phyloP scores from a whole-genome alignment of 2,888 invertebrate genomes.

The Shargacucullia verbasci region DNA sequence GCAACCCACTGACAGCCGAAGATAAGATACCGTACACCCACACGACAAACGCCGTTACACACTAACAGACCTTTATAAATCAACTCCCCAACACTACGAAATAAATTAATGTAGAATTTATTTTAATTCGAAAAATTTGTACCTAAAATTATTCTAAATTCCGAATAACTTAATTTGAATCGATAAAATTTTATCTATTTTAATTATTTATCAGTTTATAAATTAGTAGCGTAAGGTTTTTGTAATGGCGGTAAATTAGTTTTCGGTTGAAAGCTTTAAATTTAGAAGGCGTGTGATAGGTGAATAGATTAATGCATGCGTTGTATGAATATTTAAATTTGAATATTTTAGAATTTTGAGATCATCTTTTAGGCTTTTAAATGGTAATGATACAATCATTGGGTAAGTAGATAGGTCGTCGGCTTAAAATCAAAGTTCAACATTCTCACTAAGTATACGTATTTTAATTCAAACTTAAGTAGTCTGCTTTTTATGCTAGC shows the following conservation, averaged over 20 bases:
- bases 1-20: slow-evolving; percentile 70
- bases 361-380: no score
- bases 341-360: no score
- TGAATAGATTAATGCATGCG: slow-evolving; percentile 17
- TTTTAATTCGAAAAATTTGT: slow-evolving; percentile 50
- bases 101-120: slow-evolving; percentile 48
- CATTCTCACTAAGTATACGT: no score
- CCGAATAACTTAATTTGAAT: slow-evolving; percentile 48
- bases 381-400: no score
- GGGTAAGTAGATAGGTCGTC: no score
- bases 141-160: slow-evolving; percentile 44
- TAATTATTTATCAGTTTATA: slow-evolving; percentile 45
- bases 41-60: slow-evolving; percentile 57
- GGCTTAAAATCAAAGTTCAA: no score
- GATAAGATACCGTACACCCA: slow-evolving; percentile 71
- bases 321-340: slow-evolving; percentile 15
- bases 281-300: slow-evolving; percentile 19
- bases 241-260: slow-evolving; percentile 37
- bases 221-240: slow-evolving; percentile 29
- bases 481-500: slow-evolving; percentile 24
- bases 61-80: slow-evolving; percentile 46
- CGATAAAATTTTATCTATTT: slow-evolving; percentile 42
- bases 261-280: slow-evolving; percentile 31
- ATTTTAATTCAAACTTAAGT: slow-evolving; percentile 12
- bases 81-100: slow-evolving; percentile 39